phyloP scores from a whole-genome alignment of 2,113 vertebrate species.

The Hippocampus mohnikei region DNA sequence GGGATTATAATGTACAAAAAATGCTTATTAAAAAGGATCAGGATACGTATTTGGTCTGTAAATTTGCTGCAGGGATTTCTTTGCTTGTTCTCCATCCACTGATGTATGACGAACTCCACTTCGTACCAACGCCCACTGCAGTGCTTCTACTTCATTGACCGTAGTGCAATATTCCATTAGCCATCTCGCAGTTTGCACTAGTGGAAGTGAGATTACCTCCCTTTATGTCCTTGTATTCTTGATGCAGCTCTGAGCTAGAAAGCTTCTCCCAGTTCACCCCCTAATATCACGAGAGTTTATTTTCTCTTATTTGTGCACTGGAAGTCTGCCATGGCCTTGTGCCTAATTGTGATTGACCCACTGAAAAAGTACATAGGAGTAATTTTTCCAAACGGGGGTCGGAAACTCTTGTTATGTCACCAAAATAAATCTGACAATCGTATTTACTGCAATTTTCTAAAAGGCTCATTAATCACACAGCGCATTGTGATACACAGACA shows the following conservation, averaged over 20 bases:
- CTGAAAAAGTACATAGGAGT: slow-evolving; percentile 46
- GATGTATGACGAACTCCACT: slow-evolving; percentile 17
- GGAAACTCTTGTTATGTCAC: slow-evolving; percentile 19
- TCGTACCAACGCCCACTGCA: slow-evolving; percentile 20
- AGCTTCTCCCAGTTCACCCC: slow-evolving; percentile 48
- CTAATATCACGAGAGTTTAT: slow-evolving; percentile 46
- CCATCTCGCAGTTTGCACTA: slow-evolving; percentile 63
- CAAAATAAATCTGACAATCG: slow-evolving; percentile 6
- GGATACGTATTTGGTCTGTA: neutral
- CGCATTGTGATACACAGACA: slow-evolving; percentile 12
- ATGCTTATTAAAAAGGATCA: neutral
- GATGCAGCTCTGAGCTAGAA: slow-evolving; percentile 47
- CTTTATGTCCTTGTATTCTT: slow-evolving; percentile 57
- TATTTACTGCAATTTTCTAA: slow-evolving; percentile 44
- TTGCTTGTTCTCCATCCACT: neutral
- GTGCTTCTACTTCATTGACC: slow-evolving; percentile 58
- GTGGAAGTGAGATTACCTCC: slow-evolving; percentile 59
- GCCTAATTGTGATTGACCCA: slow-evolving; percentile 38
- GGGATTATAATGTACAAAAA: neutral
- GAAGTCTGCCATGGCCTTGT: slow-evolving; percentile 49
- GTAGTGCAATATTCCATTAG: slow-evolving; percentile 66
- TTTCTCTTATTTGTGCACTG: slow-evolving; percentile 32
- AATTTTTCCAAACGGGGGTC: slow-evolving; percentile 22
- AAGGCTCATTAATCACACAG: slow-evolving; percentile 45
- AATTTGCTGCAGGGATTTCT: neutral